Evolutionary conservation across 2,797 vertebrate species (phyloP).

Genomic region (Tenualosa ilisha): DNA sequence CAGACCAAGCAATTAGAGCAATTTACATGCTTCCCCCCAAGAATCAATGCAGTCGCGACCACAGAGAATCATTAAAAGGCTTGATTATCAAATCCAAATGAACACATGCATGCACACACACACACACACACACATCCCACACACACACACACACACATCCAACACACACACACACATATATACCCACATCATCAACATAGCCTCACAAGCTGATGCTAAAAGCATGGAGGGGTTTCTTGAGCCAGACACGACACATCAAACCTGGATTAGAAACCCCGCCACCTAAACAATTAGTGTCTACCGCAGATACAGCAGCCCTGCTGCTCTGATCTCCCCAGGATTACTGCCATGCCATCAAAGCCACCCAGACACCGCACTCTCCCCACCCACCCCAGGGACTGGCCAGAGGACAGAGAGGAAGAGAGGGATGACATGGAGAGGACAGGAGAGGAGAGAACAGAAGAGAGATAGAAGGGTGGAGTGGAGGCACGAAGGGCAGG

Average conservation of each 20-base stretch:
- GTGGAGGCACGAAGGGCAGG: not conserved
- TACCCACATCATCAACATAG: not conserved
- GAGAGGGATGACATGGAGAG: not conserved
- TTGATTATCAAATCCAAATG: conserved; percentile 20
- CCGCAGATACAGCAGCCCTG: conserved; percentile 46
- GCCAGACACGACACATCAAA: not conserved
- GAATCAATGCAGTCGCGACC: not conserved
- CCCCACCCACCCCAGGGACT: not conserved
- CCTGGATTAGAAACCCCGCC: not conserved
- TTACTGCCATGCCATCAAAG: conserved; percentile 47
- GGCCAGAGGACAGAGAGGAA: not conserved
- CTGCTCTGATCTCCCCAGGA: conserved; percentile 46
- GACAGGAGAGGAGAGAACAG: not conserved
- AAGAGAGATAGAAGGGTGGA: not conserved
- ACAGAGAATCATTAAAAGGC: not conserved
- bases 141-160: conserved; percentile 19
- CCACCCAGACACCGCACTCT: not conserved
- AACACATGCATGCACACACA: conserved; percentile 11
- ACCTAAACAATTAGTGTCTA: conserved; percentile 37
- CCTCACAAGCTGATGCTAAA: not conserved
- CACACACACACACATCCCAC: not conserved
- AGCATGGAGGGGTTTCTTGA: not conserved
- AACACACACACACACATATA: not conserved
- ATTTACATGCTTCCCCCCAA: not conserved
- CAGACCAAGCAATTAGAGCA: not conserved